These are phyloP conservation scores for Carlito syrichta DNA, from an alignment of 2,113 vertebrate species.

Conservation along the genomic window DNA sequence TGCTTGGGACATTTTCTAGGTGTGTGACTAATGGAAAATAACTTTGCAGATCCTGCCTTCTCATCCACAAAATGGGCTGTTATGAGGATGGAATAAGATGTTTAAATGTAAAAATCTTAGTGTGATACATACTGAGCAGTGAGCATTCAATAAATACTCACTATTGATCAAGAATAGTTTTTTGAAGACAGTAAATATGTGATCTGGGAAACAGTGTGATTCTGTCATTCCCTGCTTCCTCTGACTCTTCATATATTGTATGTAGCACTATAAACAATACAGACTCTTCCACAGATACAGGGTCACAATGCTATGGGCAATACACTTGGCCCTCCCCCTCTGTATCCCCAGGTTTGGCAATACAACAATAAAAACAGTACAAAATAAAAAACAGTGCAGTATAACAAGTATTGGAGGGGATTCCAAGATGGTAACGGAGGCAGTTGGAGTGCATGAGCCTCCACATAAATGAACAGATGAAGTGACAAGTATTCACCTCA, in stretches of 20 bases:
- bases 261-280: fast-evolving
- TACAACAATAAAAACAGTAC: not conserved
- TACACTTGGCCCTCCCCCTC: no score
- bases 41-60: not conserved
- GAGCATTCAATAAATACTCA: not conserved
- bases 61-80: not conserved
- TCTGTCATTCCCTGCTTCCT: not conserved
- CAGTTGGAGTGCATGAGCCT: no score
- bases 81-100: not conserved
- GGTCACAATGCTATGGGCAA: no score
- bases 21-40: not conserved
- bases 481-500: no score
- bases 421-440: no score
- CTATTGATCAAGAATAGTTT: not conserved
- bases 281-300: not conserved
- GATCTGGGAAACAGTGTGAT: not conserved
- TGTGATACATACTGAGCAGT: not conserved
- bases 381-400: not conserved
- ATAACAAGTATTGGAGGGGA: no score
- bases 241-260: not conserved
- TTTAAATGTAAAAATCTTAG: not conserved
- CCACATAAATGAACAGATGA: no score
- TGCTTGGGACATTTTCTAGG: not conserved
- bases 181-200: not conserved
- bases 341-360: not conserved